These are phyloP conservation scores for Caenorhabditis angaria DNA, from an alignment of 2,888 invertebrate genomes.

Conservation along the genomic window DNA sequence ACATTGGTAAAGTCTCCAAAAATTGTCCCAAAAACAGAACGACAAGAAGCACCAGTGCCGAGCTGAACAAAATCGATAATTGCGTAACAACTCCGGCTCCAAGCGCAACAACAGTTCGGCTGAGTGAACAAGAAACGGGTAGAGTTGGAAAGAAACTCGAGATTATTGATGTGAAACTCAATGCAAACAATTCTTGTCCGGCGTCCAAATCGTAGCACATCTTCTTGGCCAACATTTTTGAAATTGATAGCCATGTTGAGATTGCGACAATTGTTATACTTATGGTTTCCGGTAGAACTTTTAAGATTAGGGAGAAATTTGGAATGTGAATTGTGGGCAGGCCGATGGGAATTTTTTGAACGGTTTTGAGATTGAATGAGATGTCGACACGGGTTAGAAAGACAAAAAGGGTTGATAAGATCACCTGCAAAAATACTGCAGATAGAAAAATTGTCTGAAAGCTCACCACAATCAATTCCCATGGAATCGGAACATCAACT, in stretches of 20 bases:
- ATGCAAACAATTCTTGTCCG: constrained; percentile 73
- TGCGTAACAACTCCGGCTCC: constrained; percentile 87
- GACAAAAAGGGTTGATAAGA: constrained; percentile 4
- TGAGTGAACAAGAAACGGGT: constrained; percentile 75
- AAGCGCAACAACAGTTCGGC: constrained; percentile 80
- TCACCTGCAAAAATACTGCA: not conserved
- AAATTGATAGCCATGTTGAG: constrained; percentile 75
- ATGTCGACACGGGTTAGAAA: constrained; percentile 14
- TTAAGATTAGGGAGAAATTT: constrained; percentile 49
- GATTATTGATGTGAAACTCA: constrained; percentile 78
- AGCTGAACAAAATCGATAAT: constrained; percentile 82
- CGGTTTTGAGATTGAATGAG: constrained; percentile 11
- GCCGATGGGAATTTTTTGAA: constrained; percentile 73
- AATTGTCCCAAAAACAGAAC: constrained; percentile 82
- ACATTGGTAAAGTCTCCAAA: constrained; percentile 84
- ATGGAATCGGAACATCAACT: constrained; percentile 71
- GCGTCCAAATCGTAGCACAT: constrained; percentile 74
- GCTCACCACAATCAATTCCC: constrained; percentile 72
- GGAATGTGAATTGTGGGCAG: constrained; percentile 67
- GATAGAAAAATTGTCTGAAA: no score
- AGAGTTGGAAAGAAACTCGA: constrained; percentile 76
- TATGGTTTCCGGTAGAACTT: constrained; percentile 72
- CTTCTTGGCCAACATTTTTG: constrained; percentile 75
- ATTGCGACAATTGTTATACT: constrained; percentile 74
- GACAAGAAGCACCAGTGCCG: constrained; percentile 81